Base-by-base conservation (phyloP, 2,113 vertebrate genomes). In the Uria lomvia region DNA sequence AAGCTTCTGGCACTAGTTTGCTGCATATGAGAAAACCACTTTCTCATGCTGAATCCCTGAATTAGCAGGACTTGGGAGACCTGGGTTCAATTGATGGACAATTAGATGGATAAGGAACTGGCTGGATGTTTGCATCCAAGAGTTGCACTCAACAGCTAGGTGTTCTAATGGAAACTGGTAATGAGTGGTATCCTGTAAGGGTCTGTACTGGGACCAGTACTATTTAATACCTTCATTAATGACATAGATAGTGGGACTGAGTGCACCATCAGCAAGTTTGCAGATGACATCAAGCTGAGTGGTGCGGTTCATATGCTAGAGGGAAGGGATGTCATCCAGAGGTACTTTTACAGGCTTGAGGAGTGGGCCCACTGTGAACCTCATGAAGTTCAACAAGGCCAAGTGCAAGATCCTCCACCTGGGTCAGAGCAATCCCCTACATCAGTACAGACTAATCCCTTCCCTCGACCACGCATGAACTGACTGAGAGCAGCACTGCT, bases 261-360 rank as follows among this genome's bases (percentile, higher is more conserved):
- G 45, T 16, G 26, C 11, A 55, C n/a, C 21, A 10, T 88, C 45
- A 70, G 45, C 45, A 74, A 21, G 15, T 91, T 34, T 74, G 63
- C 24, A 34, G 34, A n/a, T 42, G 36, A 52, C 29, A 62, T 19
- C 26, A 32, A 50, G 29, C 43, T 90, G 9, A 53, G 38, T 42
- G 50, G 24, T 58, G 30, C 38, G 53, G n/a, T 4, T 67, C 52
- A 40, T 58, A 62, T 0, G 0, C 42, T 62, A 7, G 42, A 67
- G 63, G 17, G 42, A 38, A 70, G n/a, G 29, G 38, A 27, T 53
- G 65, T 22, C n/a, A 38, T 62, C 42, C 50, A 75, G 29, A 71
- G 22, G 19, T 12, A 84, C 47, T 22, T 47, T 60, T 42, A 56
- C 56, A 94, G 52, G 22, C 36, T 84, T 66, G 26, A 87, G 36